Base-by-base conservation (phyloP, 2,113 vertebrate species). In the Cheirogaleus medius region DNA sequence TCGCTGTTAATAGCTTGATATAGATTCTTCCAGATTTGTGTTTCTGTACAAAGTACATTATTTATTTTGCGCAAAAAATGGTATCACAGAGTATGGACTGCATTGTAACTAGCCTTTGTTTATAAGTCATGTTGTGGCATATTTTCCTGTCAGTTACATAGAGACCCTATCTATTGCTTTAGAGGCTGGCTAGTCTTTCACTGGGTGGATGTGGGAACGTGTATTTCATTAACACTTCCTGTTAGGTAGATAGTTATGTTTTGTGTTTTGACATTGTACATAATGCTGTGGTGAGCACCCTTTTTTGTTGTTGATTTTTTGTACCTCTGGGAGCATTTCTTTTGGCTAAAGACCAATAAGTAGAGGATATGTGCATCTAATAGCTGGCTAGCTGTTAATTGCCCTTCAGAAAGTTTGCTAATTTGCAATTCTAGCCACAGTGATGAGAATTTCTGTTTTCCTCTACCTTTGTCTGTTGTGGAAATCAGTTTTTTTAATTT, bases 401-500 rank as follows among this genome's bases (percentile, higher is more conserved):
- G 83, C 37, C 76, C 44, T 94, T 90, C 21, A 39, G 0, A 23
- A 47, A 25, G 23, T 58, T 89, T 85, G n/a, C 42, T 56, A 18
- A 39, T 74, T 42, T 60, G 29, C 1, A 76, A 0, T 87, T 93
- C 13, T 78, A 56, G 23, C 21, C 29, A 74, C 68, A 87, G 42
- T 25, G 63, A 58, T 77, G 44, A 77, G 63, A 52, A 92, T 66
- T 52, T 7, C 13, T 96, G 5, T 27, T 78, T 83, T 90, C 21
- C 5, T 91, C 20, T 0, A 47, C 12, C 18, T 90, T 82, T 76
- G n/a, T 74, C 66, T n/a, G 17, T 42, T 90, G 23, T 95, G 81
- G 37, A 77, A 68, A 69, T 94, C 29, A 47, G 5, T 81, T 56
- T 94, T 94, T 77, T 94, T 44, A 88, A 91, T 84, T 83, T 60